Evolutionary conservation across 1,140 invertebrate species (phyloP).

Genomic region (Leptinotarsa lineolata): DNA sequence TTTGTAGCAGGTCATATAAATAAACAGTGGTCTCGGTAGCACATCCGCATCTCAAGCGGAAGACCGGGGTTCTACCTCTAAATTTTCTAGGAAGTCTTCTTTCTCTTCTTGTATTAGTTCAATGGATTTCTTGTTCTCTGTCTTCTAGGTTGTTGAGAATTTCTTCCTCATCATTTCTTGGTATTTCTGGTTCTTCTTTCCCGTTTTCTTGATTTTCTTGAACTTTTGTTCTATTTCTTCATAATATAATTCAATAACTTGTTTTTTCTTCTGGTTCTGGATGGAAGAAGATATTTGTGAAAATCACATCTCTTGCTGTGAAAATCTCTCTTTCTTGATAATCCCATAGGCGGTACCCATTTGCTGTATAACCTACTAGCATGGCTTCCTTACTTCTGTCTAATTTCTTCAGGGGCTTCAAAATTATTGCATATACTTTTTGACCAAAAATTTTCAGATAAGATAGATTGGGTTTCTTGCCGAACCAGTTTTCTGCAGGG

Average conservation of each 20-base stretch:
- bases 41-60: too few relatives aligned
- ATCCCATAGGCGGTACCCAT: neutral
- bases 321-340: neutral
- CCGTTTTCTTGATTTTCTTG: conserved; percentile 39
- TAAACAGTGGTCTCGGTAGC: too few relatives aligned
- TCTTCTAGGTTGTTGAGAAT: too few relatives aligned
- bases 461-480: conserved; percentile 42
- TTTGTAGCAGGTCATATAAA: too few relatives aligned
- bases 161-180: too few relatives aligned
- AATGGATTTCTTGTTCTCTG: too few relatives aligned
- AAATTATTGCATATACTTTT: conserved; percentile 34
- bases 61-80: too few relatives aligned
- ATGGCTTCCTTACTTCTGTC: conserved; percentile 24
- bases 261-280: too few relatives aligned
- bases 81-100: too few relatives aligned
- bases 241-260: too few relatives aligned
- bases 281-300: neutral
- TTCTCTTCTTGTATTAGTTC: too few relatives aligned
- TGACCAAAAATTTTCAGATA: conserved; percentile 48
- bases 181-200: neutral
- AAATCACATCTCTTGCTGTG: conserved; percentile 37
- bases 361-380: conserved; percentile 31
- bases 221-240: too few relatives aligned
- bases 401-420: conserved; percentile 28
- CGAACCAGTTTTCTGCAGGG: conserved; percentile 49